Conservation (phyloP, 2,113 vertebrate species). For the Plecotus auritus region DNA sequence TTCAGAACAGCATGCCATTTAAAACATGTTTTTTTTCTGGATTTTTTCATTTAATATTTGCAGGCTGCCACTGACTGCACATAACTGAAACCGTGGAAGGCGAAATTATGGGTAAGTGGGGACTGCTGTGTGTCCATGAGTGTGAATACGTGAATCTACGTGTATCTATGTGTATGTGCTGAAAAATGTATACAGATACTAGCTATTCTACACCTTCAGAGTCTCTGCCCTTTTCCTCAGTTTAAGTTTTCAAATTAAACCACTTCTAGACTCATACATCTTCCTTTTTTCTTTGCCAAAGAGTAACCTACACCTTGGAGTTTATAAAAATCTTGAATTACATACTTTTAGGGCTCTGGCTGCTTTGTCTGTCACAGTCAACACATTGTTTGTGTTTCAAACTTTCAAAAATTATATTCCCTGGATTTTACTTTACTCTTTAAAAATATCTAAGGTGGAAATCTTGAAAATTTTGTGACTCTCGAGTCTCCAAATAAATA, state of each 20-base stretch:
- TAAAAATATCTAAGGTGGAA: slow-evolving; percentile 32
- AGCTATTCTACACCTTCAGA: not conserved
- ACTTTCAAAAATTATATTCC: slow-evolving; percentile 18
- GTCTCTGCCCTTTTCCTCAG: not conserved
- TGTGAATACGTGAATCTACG: not conserved
- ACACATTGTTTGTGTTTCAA: slow-evolving; percentile 42
- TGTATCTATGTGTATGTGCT: too few species aligned
- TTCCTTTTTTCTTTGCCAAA: not conserved
- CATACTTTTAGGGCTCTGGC: not conserved
- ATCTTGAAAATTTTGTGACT: slow-evolving; percentile 31
- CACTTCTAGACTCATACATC: not conserved
- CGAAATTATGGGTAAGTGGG: too few species aligned
- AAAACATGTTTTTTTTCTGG: not conserved
- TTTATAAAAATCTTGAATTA: slow-evolving; percentile 41
- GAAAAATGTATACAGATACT: not conserved
- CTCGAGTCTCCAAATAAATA: not conserved
- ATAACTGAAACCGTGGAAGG: not conserved
- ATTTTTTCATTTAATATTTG: not conserved
- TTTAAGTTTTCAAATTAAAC: not conserved
- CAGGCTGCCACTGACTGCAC: not conserved
- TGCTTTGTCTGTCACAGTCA: slow-evolving; percentile 1
- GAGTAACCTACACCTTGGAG: not conserved
- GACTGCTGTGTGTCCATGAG: too few species aligned
- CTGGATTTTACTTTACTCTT: slow-evolving; percentile 2
- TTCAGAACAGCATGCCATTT: too few species aligned